Evolutionary conservation across 2,113 vertebrate species (phyloP).

Genomic region (Formicarius rufipectus): DNA sequence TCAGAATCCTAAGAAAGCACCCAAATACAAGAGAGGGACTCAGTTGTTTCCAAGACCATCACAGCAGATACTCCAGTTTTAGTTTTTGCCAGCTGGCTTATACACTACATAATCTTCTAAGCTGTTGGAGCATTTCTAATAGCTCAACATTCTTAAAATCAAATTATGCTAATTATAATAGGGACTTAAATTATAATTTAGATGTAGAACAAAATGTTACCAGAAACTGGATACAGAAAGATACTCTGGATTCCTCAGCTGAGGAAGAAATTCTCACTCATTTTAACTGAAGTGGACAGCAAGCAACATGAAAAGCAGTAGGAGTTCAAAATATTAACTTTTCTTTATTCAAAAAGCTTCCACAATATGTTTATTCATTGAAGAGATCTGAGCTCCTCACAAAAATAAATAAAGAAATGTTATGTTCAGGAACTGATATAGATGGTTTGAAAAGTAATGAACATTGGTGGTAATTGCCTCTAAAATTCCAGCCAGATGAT

Average conservation of each 20-base stretch:
- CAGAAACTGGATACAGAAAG: not conserved
- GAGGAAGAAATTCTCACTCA: not conserved
- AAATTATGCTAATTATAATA: not conserved
- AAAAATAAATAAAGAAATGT: not conserved
- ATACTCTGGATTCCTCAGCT: not conserved
- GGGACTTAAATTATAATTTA: not conserved
- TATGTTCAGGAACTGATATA: not conserved
- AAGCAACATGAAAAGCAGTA: not conserved
- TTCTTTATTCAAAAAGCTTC: not conserved
- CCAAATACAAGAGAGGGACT: not conserved
- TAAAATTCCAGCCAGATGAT: not conserved
- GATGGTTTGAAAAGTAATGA: not conserved
- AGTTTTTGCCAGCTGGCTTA: not conserved
- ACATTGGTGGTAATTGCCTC: not conserved
- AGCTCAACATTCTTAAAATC: constrained; percentile 1
- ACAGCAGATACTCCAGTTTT: not conserved
- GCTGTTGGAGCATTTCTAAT: constrained; percentile 8
- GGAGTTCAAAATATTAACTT: not conserved
- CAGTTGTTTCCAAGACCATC: not conserved
- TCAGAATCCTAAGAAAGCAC: not conserved
- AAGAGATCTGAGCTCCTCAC: not conserved
- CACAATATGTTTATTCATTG: not conserved
- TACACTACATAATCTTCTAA: not conserved
- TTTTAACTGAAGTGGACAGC: not conserved
- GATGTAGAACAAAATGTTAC: not conserved